Percentiles rank a stretch among this genome's conserved stretches.
Evolutionary conservation across 2,797 vertebrate genomes (phyloP).

Genomic region (Enteromius trimaculatus): DNA sequence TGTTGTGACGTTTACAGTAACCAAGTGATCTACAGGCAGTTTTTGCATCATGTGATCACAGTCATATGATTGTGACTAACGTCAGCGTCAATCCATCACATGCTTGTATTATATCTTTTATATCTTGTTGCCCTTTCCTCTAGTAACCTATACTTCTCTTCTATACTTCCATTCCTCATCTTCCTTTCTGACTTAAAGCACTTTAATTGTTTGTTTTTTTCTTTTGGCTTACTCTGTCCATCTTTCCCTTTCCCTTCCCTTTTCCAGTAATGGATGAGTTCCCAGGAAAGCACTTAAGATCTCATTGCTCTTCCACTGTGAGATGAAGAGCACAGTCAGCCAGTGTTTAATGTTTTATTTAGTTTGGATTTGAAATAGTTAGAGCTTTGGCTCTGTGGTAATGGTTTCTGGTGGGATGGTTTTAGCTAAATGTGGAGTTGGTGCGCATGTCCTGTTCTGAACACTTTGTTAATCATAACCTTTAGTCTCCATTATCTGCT

Average conservation of each 20-base stretch:
- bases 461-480: background rate
- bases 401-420: background rate
- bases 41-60: constrained; percentile 1
- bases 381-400: background rate
- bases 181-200: background rate
- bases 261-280: background rate
- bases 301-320: constrained; percentile 15
- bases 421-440: background rate
- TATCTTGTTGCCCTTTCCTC: constrained; percentile 3
- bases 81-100: background rate
- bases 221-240: background rate
- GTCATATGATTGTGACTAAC: constrained; percentile 46
- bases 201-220: background rate
- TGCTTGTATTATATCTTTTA: background rate
- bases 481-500: background rate
- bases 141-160: constrained; percentile 2
- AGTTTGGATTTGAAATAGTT: constrained; percentile 3
- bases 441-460: background rate
- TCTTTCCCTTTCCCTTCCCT: background rate
- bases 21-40: background rate
- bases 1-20: constrained; percentile 25
- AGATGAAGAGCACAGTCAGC: constrained; percentile 13
- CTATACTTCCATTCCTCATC: background rate
- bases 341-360: constrained; percentile 1
- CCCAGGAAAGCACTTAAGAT: constrained; percentile 6